phyloP scores from a whole-genome alignment of 1,140 invertebrate species.

The Thaumatotibia leucotreta region DNA sequence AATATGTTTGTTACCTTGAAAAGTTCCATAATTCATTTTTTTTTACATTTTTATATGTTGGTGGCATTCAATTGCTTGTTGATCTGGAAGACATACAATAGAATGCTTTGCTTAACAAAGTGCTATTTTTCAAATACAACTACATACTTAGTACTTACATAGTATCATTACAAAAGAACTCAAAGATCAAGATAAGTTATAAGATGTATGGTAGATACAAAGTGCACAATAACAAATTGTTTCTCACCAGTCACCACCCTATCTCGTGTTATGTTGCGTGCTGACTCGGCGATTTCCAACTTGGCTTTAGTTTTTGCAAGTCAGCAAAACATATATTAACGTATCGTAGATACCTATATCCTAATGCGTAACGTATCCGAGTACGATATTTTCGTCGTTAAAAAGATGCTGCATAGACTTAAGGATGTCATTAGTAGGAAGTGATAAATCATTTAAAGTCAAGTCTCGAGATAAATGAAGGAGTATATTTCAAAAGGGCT shows the following conservation, averaged over 20 bases:
- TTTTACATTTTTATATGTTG: too few species aligned
- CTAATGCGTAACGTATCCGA: background rate
- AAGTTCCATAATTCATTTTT: too few species aligned
- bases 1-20: too few species aligned
- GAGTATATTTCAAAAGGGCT: background rate
- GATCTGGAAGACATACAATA: too few species aligned
- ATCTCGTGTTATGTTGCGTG: background rate
- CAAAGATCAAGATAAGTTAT: too few species aligned
- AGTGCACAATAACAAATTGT: background rate
- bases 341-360: background rate
- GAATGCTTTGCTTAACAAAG: too few species aligned
- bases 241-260: background rate
- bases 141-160: too few species aligned
- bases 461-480: background rate
- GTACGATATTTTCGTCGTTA: background rate
- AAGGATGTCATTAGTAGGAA: background rate
- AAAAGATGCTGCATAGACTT: background rate
- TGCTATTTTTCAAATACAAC: too few species aligned
- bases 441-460: conserved; percentile 10
- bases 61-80: too few species aligned
- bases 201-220: background rate
- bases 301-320: background rate
- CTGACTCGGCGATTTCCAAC: background rate
- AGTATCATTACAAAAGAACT: too few species aligned
- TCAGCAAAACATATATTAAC: background rate